Conservation (phyloP, 2,888 invertebrate genomes). For the Melanostoma mellinum region DNA sequence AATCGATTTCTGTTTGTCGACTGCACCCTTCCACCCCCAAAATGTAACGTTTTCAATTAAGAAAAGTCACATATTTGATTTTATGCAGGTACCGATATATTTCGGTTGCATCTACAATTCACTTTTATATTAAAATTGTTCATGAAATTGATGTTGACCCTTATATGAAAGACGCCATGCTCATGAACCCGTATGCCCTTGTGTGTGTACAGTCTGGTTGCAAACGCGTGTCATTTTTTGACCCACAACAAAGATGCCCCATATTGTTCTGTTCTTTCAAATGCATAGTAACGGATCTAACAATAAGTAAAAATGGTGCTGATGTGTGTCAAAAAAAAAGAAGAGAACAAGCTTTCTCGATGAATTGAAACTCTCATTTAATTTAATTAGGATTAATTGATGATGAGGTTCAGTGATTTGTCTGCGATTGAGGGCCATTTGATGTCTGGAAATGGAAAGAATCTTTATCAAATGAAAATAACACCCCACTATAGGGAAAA, state of each 20-base stretch:
- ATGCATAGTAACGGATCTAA: slow-evolving; percentile 4
- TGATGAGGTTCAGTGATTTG: slow-evolving; percentile 67
- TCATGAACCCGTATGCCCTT: slow-evolving; percentile 56
- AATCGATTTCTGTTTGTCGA: slow-evolving; percentile 7
- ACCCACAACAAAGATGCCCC: slow-evolving; percentile 19
- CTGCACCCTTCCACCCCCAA: slow-evolving; percentile 40
- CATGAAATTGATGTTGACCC: slow-evolving; percentile 39
- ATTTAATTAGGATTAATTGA: slow-evolving; percentile 71
- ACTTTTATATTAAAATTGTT: slow-evolving; percentile 20
- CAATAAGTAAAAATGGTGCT: neutral
- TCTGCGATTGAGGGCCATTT: slow-evolving; percentile 62
- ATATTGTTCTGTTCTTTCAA: slow-evolving; percentile 14
- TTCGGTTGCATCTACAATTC: slow-evolving; percentile 47
- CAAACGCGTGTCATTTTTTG: slow-evolving; percentile 51
- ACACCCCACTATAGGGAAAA: too few relatives aligned
- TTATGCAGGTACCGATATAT: slow-evolving; percentile 65
- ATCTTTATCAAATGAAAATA: neutral
- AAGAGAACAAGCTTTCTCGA: slow-evolving; percentile 13
- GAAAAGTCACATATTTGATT: neutral
- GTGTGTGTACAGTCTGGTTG: slow-evolving; percentile 4
- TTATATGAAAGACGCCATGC: slow-evolving; percentile 39
- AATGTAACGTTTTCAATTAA: slow-evolving; percentile 40
- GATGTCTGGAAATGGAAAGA: slow-evolving; percentile 43
- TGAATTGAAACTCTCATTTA: slow-evolving; percentile 51
- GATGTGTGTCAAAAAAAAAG: slow-evolving; percentile 20